These are phyloP conservation scores for Limanda limanda DNA, from an alignment of 2,113 vertebrate genomes.

Conservation along the genomic window DNA sequence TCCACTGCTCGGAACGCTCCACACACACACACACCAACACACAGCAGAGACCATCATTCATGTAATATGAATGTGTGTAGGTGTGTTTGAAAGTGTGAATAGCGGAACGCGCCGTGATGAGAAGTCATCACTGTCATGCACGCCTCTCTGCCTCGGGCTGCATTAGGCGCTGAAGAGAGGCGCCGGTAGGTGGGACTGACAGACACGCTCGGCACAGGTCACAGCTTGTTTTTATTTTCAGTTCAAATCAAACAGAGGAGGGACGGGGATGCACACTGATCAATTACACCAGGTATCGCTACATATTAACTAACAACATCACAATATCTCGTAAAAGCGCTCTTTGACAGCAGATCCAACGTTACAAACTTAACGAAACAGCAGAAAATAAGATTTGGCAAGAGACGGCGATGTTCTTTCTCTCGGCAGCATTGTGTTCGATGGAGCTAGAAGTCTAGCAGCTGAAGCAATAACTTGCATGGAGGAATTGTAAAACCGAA, in stretches of 20 bases:
- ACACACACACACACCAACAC: not conserved
- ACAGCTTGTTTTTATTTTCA: conserved; percentile 79
- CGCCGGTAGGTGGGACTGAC: conserved; percentile 26
- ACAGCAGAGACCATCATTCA: not conserved
- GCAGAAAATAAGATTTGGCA: conserved; percentile 43
- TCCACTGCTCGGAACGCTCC: not conserved
- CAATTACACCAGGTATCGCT: conserved; percentile 78
- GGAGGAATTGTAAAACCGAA: not conserved
- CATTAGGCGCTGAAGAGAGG: not conserved
- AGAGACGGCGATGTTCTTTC: conserved; percentile 43
- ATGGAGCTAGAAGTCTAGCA: conserved; percentile 51
- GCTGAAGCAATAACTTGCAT: conserved; percentile 45
- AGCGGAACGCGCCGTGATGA: conserved; percentile 12
- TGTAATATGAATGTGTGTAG: conserved; percentile 20
- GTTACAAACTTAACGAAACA: conserved; percentile 43
- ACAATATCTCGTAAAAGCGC: conserved; percentile 75
- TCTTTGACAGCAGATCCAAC: conserved; percentile 68
- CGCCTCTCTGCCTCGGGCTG: not conserved
- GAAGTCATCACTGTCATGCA: conserved; percentile 19
- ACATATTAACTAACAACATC: conserved; percentile 80
- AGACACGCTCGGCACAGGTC: conserved; percentile 65
- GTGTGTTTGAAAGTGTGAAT: conserved; percentile 20
- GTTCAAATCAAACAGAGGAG: conserved; percentile 70
- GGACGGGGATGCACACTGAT: conserved; percentile 75
- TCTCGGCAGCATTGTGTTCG: conserved; percentile 20